Conservation (phyloP, 2,888 invertebrate species). For the Drosophila differens region DNA sequence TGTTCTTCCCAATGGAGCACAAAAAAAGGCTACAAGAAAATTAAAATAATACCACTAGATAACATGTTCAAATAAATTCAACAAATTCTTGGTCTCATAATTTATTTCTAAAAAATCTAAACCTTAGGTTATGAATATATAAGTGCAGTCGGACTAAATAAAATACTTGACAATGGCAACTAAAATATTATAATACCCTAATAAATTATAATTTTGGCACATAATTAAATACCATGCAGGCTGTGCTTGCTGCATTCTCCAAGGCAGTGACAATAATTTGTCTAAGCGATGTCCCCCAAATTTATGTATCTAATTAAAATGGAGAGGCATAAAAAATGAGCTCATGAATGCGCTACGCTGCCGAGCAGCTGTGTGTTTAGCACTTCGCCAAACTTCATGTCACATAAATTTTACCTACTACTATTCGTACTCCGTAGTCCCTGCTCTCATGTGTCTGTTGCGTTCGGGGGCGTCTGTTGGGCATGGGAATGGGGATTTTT, state of each 20-base stretch:
- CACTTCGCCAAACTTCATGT: constrained; percentile 62
- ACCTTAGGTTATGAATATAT: not conserved
- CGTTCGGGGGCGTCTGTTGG: constrained; percentile 10
- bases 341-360: constrained; percentile 47
- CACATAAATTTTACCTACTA: constrained; percentile 62
- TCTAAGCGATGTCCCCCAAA: constrained; percentile 35
- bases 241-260: constrained; percentile 8
- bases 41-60: not conserved
- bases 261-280: constrained; percentile 34
- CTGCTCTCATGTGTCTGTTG: constrained; percentile 24
- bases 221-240: not conserved
- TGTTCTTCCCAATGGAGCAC: not conserved
- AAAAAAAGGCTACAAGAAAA: not conserved
- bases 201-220: not conserved
- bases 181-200: not conserved
- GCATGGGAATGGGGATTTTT: not conserved
- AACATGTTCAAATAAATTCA: not conserved
- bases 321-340: constrained; percentile 48
- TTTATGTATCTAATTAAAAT: constrained; percentile 75
- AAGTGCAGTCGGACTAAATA: not conserved
- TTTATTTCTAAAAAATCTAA: not conserved
- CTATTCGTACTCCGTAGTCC: constrained; percentile 7
- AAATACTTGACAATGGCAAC: not conserved
- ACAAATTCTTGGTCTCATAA: not conserved
- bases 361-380: constrained; percentile 59